phyloP scores from a whole-genome alignment of 2,113 vertebrate species.

The Anolis sagrei region DNA sequence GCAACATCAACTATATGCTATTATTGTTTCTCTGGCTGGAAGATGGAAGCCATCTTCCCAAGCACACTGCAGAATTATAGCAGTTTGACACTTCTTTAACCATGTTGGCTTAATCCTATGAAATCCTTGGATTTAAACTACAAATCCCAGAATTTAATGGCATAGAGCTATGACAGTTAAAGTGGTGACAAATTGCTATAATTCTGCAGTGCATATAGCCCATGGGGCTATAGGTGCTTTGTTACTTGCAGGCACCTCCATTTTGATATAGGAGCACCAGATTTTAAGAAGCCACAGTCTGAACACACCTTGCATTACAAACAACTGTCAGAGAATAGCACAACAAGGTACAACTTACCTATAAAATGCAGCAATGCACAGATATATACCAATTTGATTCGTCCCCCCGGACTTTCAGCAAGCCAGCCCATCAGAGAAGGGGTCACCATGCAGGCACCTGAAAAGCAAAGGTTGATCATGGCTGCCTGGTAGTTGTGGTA shows the following conservation, averaged over 20 bases:
- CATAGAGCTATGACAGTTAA: too few species aligned
- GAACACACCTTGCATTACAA: not conserved
- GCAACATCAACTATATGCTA: not conserved
- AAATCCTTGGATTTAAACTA: too few species aligned
- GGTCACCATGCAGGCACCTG: conserved; percentile 81
- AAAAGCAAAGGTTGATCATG: conserved; percentile 88
- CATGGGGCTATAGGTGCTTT: not conserved
- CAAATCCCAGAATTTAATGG: too few species aligned
- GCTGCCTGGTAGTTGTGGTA: conserved; percentile 86
- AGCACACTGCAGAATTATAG: too few species aligned
- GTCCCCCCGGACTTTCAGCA: conserved; percentile 80
- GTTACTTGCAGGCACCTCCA: not conserved
- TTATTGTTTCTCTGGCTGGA: not conserved
- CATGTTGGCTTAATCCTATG: too few species aligned
- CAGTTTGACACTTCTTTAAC: too few species aligned
- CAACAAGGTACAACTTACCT: conserved; percentile 77
- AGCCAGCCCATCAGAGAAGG: conserved; percentile 86
- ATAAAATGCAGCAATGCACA: conserved; percentile 89
- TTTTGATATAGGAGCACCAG: not conserved
- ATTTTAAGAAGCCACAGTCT: not conserved
- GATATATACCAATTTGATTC: conserved; percentile 83
- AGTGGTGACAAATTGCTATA: too few species aligned
- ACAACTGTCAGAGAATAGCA: not conserved
- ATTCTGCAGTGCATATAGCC: too few species aligned
- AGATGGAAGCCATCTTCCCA: too few species aligned